Evolutionary conservation across 2,888 invertebrate species (phyloP), one percentile per base, ranked within the genome.

Genomic region (Pristionchus exspectatus): DNA sequence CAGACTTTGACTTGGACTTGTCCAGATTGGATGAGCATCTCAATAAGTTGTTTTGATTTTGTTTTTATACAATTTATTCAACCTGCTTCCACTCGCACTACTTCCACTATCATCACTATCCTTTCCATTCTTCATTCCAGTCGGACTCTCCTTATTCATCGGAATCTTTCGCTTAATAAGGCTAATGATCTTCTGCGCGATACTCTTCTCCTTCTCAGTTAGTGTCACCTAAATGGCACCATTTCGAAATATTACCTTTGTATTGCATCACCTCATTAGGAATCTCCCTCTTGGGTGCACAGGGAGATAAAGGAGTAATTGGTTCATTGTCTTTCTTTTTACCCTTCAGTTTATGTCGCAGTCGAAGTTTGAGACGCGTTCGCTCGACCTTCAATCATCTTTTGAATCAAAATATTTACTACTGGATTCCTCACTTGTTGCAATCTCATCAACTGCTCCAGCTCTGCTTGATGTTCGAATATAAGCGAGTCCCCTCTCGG

Each of bases 381-480:
- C 98, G 97, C 90, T 98, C 98, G 69, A 96, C 96, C 95, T 95
- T 91, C 83, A 90, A 44, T 14, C 38, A 30, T 7, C 44, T 50
- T 9, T 12, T 50, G 38, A 38, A 18, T 72, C 30, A 1, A 30
- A 30, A 30, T 27, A 27, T 27, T 27, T 16, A 33, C n/a, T n/a
- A 16, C n/a, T 18, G 33, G 21, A 44, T 0, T 81, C 27, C 44
- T 9, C 50, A 98, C 98, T 96, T 98, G 98, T 96, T 99, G 98
- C 91, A 99, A 96, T 63, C 99, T 97, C 0, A 98, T 98, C 94
- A 99, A 96, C 96, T 99, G 99, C 96, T 99, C 99, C 90, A 99
- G 96, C 96, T 99, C 98, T 98, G 99, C 99, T 96, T 99, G 99
- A 95, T 99, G 99, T 95, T 99, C 99, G 95, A 99, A 98, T 93